Base-by-base conservation (phyloP, 2,797 vertebrate genomes). In the Cheirogaleus major region DNA sequence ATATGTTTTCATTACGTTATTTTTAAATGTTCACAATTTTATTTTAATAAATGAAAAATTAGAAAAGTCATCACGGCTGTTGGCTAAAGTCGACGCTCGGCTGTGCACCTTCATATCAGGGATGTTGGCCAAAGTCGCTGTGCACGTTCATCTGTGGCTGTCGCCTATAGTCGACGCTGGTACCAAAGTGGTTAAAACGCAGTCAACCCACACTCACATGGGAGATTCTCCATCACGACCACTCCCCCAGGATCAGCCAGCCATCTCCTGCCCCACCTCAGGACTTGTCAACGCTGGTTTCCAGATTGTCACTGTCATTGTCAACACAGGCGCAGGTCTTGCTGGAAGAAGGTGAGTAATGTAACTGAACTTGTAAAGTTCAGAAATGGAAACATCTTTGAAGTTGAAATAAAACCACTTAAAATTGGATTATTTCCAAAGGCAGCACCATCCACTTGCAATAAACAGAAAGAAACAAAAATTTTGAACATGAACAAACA, bases 181-280 rank as follows among this genome's bases (percentile, higher is more conserved):
- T 38, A 38, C 38, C 38, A 4, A 38, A 38, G 38, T 38, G 38
- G 27, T 85, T 80, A 80, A 57, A 92, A 75, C 22, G 35, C 7
- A 81, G 27, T 27, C 22, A 2, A 12, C 20, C 8, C 35, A 45
- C 22, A 41, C 48, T 11, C 69, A 67, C 22, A 1, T 2, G 7
- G 25, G 59, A 57, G 11, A 57, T 22, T 32, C 75, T 65, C 27
- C 27, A 14, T 50, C 73, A 38, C 20, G 20, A 32, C 41, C 50
- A 20, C 6, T 57, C 27, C 10, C n/a, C 67, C 67, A 41, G 27
- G 1, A 4, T 61, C 27, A 11, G 2, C 48, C 4, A 1, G 1
- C 4, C 20, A 18, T 7, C 48, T 63, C 7, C 63, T 32, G 4
- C 12, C 45, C n/a, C 43, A 45, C 8, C 27, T 69, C 61, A 43